phyloP scores from a whole-genome alignment of 2,888 invertebrate species.

The Drosophila suboccidentalis region DNA sequence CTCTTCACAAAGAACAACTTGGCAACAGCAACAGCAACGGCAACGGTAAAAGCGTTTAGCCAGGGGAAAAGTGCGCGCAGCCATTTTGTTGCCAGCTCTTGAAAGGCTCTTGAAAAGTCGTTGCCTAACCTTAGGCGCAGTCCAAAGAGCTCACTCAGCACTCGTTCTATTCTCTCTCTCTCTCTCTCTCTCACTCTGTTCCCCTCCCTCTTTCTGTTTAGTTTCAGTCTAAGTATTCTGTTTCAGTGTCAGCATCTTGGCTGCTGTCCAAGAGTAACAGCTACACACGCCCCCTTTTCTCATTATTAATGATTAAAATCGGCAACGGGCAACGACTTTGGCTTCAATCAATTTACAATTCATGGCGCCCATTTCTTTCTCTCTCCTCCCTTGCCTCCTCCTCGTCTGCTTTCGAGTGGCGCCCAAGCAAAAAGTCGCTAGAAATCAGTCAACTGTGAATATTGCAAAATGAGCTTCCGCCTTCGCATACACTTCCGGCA shows the following conservation, averaged over 20 bases:
- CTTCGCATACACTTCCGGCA: conserved; percentile 76
- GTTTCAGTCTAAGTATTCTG: conserved; percentile 16
- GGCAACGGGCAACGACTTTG: conserved; percentile 57
- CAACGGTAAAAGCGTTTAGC: conserved; percentile 55
- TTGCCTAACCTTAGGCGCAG: conserved; percentile 67
- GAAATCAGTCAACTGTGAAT: conserved; percentile 76
- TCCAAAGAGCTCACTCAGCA: conserved; percentile 45
- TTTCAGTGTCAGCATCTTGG: conserved; percentile 37
- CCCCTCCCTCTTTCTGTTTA: neutral
- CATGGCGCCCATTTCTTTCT: conserved; percentile 43
- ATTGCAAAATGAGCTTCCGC: conserved; percentile 81
- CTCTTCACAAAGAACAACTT: conserved; percentile 76
- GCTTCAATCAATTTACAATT: conserved; percentile 78
- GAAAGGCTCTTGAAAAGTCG: conserved; percentile 57
- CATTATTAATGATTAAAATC: conserved; percentile 74
- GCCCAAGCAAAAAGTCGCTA: conserved; percentile 64
- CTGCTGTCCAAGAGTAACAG: conserved; percentile 26
- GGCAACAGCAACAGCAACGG: conserved; percentile 38
- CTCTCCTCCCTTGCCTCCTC: neutral
- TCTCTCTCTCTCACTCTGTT: neutral
- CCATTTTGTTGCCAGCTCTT: conserved; percentile 71
- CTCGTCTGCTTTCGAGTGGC: conserved; percentile 1
- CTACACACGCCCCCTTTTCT: conserved; percentile 6
- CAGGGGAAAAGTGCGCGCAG: conserved; percentile 48
- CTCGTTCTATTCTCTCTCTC: conserved; percentile 9